Conservation (phyloP, 2,888 invertebrate species). For the Euphydryas editha region DNA sequence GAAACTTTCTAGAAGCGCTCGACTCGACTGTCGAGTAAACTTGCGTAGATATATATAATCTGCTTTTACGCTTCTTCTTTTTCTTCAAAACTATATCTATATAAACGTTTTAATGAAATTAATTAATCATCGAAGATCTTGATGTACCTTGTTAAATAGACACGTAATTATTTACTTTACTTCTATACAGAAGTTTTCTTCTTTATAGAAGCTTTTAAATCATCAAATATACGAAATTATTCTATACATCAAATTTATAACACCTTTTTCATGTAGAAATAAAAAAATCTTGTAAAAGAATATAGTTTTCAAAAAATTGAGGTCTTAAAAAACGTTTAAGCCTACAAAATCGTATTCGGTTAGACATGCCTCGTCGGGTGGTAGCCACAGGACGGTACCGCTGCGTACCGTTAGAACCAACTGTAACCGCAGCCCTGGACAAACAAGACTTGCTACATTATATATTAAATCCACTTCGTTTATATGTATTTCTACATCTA, state of each 20-base stretch:
- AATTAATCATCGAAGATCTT: not conserved
- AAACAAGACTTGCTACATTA: constrained; percentile 18
- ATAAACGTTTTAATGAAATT: not conserved
- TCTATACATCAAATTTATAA: no score
- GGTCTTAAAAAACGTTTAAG: not conserved
- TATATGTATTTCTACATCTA: not conserved
- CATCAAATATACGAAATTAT: no score
- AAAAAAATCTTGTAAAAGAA: no score
- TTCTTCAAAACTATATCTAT: constrained; percentile 17
- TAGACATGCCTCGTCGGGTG: constrained; percentile 5
- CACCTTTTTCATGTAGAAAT: no score
- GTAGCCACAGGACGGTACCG: constrained; percentile 52
- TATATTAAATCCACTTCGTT: not conserved
- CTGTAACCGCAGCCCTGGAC: constrained; percentile 47
- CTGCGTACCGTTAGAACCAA: constrained; percentile 65
- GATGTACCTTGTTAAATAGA: not conserved
- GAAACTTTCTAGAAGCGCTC: constrained; percentile 41
- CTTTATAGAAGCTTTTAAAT: no score
- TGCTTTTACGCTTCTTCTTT: constrained; percentile 19
- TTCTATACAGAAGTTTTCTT: no score
- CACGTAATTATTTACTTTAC: not conserved
- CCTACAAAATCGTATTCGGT: constrained; percentile 11
- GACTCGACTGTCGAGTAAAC: constrained; percentile 17
- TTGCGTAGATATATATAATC: constrained; percentile 13
- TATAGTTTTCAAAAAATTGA: not conserved